Percentiles rank a stretch among this genome's conserved stretches.
These are phyloP conservation scores for Zoanthus sansibaricus DNA, from an alignment of 92 coral and sea anemone genomes.

Conservation along the genomic window DNA sequence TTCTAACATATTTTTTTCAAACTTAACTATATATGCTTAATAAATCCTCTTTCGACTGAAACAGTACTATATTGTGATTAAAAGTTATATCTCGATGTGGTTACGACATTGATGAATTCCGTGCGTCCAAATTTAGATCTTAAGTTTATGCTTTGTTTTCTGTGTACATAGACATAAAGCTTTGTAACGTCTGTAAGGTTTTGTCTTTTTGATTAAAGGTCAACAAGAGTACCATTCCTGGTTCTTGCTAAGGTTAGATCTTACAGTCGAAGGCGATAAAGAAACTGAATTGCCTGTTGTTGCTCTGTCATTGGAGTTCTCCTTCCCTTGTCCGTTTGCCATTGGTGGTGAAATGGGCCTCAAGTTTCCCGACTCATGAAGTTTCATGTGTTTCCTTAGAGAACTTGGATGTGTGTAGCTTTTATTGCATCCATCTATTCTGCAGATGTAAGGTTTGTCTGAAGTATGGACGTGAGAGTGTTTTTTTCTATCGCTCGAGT, in stretches of 20 bases:
- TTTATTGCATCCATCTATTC: slow-evolving; percentile 97
- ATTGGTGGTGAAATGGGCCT: slow-evolving; percentile 84
- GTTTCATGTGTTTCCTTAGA: slow-evolving; percentile 98
- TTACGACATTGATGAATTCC: neutral
- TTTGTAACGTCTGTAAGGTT: neutral
- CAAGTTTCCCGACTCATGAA: slow-evolving; percentile 90
- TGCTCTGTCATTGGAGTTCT: slow-evolving; percentile 66
- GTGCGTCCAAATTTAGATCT: slow-evolving; percentile 11
- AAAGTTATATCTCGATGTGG: slow-evolving; percentile 9
- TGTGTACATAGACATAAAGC: slow-evolving; percentile 1
- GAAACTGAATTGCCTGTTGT: slow-evolving; percentile 61
- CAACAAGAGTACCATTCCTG: slow-evolving; percentile 86
- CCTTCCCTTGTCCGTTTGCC: slow-evolving; percentile 81
- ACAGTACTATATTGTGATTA: neutral
- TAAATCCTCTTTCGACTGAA: neutral
- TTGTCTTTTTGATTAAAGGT: neutral
- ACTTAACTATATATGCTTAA: neutral
- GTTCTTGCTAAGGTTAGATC: slow-evolving; percentile 64
- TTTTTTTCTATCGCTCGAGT: slow-evolving; percentile 98
- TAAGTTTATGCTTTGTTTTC: neutral
- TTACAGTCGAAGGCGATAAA: slow-evolving; percentile 74
- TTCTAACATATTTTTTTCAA: neutral
- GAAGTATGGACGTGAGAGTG: slow-evolving; percentile 99
- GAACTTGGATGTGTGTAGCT: slow-evolving; percentile 99
- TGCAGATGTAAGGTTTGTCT: slow-evolving; percentile 98